phyloP scores from a whole-genome alignment of 2,113 vertebrate species.

The Pterocles orientalis region DNA sequence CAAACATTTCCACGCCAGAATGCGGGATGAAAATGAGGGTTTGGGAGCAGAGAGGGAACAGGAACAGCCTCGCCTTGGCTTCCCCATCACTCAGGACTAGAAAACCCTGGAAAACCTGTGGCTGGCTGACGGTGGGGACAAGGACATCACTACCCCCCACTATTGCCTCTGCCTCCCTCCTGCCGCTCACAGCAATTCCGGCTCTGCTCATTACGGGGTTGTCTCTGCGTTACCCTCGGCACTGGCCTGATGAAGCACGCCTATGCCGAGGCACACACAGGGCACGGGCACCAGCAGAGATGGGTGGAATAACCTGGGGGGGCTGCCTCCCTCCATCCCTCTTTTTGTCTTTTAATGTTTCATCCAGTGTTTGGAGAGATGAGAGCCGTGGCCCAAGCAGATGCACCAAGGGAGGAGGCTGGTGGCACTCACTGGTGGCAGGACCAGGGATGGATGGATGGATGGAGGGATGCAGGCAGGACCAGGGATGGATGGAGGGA shows the following conservation, averaged over 20 bases:
- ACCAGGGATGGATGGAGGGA: background rate
- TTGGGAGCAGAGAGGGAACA: background rate
- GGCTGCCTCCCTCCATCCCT: background rate
- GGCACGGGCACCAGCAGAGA: background rate
- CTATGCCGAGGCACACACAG: background rate
- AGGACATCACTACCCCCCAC: background rate
- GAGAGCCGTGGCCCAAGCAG: background rate
- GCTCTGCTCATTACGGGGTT: rapidly evolving
- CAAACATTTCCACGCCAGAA: conserved; percentile 26
- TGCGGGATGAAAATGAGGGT: background rate
- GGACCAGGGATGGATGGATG: background rate
- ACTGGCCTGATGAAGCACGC: background rate
- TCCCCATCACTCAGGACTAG: rapidly evolving
- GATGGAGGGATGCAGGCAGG: background rate
- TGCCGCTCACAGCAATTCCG: background rate
- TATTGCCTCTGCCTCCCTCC: background rate
- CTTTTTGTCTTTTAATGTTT: background rate
- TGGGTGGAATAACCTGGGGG: rapidly evolving
- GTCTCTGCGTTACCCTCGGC: background rate
- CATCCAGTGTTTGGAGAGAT: background rate
- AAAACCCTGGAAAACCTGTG: background rate
- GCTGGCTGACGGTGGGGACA: rapidly evolving
- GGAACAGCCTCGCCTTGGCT: background rate
- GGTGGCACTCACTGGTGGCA: background rate
- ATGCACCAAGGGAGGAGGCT: background rate